Evolutionary conservation across 2,797 vertebrate genomes (phyloP).

Genomic region (Poecilia picta): DNA sequence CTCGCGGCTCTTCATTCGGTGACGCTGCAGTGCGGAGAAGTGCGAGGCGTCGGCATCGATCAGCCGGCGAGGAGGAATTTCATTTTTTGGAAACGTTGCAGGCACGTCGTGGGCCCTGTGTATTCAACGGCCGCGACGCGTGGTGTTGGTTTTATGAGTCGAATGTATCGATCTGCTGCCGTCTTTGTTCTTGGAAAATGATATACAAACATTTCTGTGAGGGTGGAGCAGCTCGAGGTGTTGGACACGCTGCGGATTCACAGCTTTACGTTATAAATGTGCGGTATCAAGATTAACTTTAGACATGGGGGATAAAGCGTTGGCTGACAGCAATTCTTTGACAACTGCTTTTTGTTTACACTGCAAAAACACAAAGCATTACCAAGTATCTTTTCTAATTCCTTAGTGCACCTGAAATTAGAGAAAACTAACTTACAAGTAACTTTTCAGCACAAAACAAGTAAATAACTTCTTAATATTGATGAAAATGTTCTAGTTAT

Average conservation of each 20-base stretch:
- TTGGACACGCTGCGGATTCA: background rate
- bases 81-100: conserved; percentile 54
- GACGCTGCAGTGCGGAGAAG: conserved; percentile 51
- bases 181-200: conserved; percentile 27
- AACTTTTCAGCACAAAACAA: too few relatives aligned
- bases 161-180: conserved; percentile 51
- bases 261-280: background rate
- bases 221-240: conserved; percentile 30
- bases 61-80: conserved; percentile 55
- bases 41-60: conserved; percentile 65
- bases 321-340: background rate
- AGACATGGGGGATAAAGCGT: background rate
- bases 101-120: conserved; percentile 8
- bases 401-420: too few relatives aligned
- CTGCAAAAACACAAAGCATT: background rate
- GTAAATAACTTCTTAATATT: too few relatives aligned
- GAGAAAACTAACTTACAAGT: background rate
- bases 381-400: too few relatives aligned
- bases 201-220: conserved; percentile 38
- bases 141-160: conserved; percentile 55
- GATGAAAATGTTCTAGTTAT: too few relatives aligned
- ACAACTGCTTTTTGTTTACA: background rate
- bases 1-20: conserved; percentile 64
- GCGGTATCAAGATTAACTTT: background rate
- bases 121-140: conserved; percentile 30